A percentile compares a stretch with the other conserved stretches of the same genome.
Conservation (phyloP, 2,113 vertebrate genomes). For the Gnathonemus echidnorhynchus region DNA sequence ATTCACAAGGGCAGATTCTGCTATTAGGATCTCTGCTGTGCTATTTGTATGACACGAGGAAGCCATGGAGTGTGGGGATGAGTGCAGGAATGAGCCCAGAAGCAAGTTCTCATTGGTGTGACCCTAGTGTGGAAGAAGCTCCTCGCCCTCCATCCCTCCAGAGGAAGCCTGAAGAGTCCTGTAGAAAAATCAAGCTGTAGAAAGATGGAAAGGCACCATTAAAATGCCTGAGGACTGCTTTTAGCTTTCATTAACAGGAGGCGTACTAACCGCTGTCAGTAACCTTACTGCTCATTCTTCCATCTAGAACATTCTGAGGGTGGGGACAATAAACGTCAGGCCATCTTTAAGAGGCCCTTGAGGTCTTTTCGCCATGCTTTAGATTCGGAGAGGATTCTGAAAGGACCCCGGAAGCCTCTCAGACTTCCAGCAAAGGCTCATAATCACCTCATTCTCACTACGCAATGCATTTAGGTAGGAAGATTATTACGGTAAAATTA, state of each 20-base stretch:
- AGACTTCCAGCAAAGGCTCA: constrained; percentile 17
- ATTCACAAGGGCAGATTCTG: not conserved
- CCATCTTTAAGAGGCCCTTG: constrained; percentile 31
- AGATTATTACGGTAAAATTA: constrained; percentile 25
- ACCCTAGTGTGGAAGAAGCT: not conserved
- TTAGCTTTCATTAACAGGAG: constrained; percentile 63
- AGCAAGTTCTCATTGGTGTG: not conserved
- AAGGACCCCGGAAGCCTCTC: not conserved
- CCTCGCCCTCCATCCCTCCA: not conserved
- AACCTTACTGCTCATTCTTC: constrained; percentile 12
- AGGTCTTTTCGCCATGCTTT: constrained; percentile 23
- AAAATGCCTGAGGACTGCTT: constrained; percentile 55
- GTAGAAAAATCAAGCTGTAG: constrained; percentile 56
- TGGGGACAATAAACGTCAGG: constrained; percentile 38
- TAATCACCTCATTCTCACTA: constrained; percentile 21
- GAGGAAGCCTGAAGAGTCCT: not conserved
- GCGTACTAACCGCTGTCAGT: constrained; percentile 54
- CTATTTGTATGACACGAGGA: not conserved
- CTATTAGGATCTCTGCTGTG: not conserved
- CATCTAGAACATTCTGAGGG: constrained; percentile 33
- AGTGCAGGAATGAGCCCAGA: not conserved
- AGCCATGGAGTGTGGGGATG: not conserved
- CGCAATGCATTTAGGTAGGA: constrained; percentile 14
- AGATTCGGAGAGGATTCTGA: not conserved
- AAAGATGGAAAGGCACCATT: constrained; percentile 65